Evolutionary conservation across 2,888 invertebrate genomes (phyloP), one percentile per base, ranked within the genome.

Genomic region (Cantharis flavilabris): DNA sequence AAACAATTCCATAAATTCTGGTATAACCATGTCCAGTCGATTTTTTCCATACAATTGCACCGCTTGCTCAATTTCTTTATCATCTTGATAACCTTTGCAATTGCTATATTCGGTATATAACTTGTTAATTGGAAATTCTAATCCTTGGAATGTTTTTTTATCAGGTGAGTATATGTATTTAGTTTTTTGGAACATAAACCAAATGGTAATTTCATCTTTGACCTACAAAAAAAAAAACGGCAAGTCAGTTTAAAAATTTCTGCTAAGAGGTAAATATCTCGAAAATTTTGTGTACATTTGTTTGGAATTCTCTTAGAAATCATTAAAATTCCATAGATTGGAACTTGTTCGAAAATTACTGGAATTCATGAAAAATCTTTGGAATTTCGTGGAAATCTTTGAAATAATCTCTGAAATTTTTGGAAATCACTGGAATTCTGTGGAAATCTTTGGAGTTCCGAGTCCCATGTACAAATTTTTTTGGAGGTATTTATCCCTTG

Each of bases 121-220:
- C 79, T 93, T 91, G 82, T 95, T 90, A 4, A 95, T 92, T 0
- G 99, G 99, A 88, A 98, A 98, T 80, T 94, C 92, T 26, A 98
- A 89, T 0, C 95, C 94, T 75, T 92, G 89, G 87, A 99, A 99
- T 69, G 89, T 89, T 82, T 95, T 95, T 81, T 94, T 95, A 11
- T 96, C 92, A 81, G 93, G 92, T 85, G 97, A 94, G 93, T 96
- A 99, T 63, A 96, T 89, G 89, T 99, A 99, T 88, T 98, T 98
- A 5, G 97, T 97, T 88, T 99, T 98, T 93, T 99, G 99, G 88
- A 99, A 99, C 82, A 94, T 92, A 86, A 99, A 97, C 96, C 97
- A 99, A 30, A 94, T 89, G 83, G 91, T 90, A 79, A 91, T 88
- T 71, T 90, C 87, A 3, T 88, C 87, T 82, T 90, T 90, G 62